A percentile compares a stretch with the other conserved stretches of the same genome.
These are phyloP conservation scores for Mormyrops attenuatus DNA, from an alignment of 2,797 vertebrate genomes.

Conservation along the genomic window DNA sequence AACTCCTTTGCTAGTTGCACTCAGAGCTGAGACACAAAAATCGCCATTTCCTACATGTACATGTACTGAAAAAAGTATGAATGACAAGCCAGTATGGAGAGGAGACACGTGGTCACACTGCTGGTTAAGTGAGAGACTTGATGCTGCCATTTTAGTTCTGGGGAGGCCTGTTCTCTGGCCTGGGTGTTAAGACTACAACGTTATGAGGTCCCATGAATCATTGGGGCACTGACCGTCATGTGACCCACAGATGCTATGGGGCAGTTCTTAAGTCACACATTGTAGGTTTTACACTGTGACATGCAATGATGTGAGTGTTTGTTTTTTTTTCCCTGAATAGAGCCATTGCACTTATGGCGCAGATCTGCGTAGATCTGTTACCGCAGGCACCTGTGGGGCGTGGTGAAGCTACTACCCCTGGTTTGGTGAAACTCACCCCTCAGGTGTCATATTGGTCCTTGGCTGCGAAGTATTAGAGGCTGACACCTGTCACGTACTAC, in stretches of 20 bases:
- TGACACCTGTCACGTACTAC: background rate
- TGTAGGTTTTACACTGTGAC: constrained; percentile 17
- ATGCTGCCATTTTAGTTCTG: constrained; percentile 24
- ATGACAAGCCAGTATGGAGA: background rate
- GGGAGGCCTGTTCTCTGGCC: constrained; percentile 18
- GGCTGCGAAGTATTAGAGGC: constrained; percentile 11
- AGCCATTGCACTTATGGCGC: constrained; percentile 8
- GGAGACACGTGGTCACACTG: background rate
- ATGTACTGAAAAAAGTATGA: background rate
- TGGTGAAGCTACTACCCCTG: background rate
- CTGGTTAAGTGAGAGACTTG: background rate
- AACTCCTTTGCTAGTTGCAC: constrained; percentile 20
- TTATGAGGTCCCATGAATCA: background rate
- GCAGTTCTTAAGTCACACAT: constrained; percentile 10
- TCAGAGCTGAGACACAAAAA: constrained; percentile 28
- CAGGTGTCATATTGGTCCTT: constrained; percentile 13
- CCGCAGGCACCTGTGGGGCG: background rate
- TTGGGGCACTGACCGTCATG: background rate
- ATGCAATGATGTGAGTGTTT: background rate
- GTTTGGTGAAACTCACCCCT: background rate
- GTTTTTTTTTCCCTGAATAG: background rate
- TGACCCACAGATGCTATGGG: background rate
- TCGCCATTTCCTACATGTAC: constrained; percentile 18
- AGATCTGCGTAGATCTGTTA: background rate
- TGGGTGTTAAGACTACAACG: background rate